These are phyloP conservation scores for Iguana delicatissima DNA, from an alignment of 2,797 vertebrate species.

Conservation along the genomic window DNA sequence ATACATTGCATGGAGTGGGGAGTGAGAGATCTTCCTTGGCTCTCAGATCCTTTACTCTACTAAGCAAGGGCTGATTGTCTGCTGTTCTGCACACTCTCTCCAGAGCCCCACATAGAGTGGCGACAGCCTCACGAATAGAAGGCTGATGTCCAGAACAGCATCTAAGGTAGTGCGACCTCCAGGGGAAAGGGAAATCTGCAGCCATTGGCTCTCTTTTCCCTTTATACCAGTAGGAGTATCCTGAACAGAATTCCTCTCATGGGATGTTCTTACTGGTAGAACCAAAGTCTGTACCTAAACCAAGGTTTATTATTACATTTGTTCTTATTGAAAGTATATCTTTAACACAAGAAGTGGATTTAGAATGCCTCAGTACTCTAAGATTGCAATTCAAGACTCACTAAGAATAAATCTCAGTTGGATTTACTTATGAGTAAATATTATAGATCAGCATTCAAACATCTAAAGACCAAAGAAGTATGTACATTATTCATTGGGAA, in stretches of 20 bases:
- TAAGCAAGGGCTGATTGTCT: not conserved
- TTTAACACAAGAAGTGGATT: not conserved
- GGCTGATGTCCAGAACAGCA: too few species aligned
- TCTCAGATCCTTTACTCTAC: not conserved
- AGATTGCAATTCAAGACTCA: not conserved
- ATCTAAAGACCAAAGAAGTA: not conserved
- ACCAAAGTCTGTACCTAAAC: too few species aligned
- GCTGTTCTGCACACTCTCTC: not conserved
- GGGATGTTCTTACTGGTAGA: too few species aligned
- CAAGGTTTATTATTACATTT: not conserved
- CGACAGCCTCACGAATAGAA: not conserved
- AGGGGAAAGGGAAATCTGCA: too few species aligned
- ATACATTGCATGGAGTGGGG: not conserved
- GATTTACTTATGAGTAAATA: not conserved
- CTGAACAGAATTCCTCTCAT: too few species aligned
- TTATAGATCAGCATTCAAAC: not conserved
- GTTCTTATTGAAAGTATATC: not conserved
- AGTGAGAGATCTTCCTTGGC: too few species aligned
- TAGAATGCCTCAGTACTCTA: not conserved
- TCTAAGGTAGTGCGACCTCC: too few species aligned
- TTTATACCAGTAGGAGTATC: too few species aligned
- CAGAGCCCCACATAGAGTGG: not conserved
- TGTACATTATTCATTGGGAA: not conserved
- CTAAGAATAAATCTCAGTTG: not conserved
- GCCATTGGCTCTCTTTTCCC: too few species aligned